Evolutionary conservation across 2,888 invertebrate genomes (phyloP).

Genomic region (Oscheius sp.): DNA sequence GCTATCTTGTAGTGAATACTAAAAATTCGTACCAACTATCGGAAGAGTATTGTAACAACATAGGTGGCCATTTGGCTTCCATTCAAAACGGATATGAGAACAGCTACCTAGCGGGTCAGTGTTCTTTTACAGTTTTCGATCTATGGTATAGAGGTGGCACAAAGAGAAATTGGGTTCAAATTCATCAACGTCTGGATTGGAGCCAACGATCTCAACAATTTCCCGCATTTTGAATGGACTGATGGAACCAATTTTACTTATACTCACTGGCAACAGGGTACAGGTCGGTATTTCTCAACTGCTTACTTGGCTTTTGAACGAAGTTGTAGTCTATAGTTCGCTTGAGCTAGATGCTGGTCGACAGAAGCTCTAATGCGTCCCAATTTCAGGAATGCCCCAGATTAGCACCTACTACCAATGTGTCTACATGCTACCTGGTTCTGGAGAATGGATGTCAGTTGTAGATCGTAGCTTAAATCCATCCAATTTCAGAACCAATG

Average conservation of each 20-base stretch:
- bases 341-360: too few species aligned
- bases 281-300: neutral
- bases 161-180: neutral
- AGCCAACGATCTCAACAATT: neutral
- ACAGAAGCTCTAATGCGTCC: too few species aligned
- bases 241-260: neutral
- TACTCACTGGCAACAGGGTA: neutral
- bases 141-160: neutral
- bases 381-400: constrained; percentile 8
- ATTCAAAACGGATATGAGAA: constrained; percentile 27
- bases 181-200: constrained; percentile 21
- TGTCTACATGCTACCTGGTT: constrained; percentile 22
- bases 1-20: constrained; percentile 10
- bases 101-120: neutral
- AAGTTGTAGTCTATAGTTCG: too few species aligned
- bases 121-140: neutral
- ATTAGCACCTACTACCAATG: neutral
- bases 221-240: constrained; percentile 8
- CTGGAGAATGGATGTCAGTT: constrained; percentile 26
- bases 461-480: neutral
- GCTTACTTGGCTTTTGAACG: too few species aligned
- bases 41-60: constrained; percentile 22
- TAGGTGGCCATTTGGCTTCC: constrained; percentile 18
- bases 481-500: constrained; percentile 9
- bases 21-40: neutral